Conservation (phyloP, 2,113 vertebrate genomes). For the Arothron firmamentum region DNA sequence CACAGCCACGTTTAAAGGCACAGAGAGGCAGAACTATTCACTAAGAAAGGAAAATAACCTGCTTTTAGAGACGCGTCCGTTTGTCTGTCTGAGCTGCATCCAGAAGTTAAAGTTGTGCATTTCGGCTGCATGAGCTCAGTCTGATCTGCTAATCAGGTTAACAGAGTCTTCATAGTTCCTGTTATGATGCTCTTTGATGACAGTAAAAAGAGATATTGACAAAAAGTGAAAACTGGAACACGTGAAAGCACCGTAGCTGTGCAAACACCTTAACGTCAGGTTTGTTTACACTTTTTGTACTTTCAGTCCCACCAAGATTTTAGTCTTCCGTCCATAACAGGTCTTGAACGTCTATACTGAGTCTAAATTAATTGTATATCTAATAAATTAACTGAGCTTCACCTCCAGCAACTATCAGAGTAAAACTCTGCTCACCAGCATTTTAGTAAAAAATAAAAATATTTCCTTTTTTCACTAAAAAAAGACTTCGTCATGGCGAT, state of each 20-base stretch:
- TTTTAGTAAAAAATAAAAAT: not conserved
- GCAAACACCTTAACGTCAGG: too few relatives aligned
- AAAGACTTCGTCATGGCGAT: not conserved
- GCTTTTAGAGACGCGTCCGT: constrained; percentile 20
- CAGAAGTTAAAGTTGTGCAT: constrained; percentile 31
- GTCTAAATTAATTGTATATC: too few relatives aligned
- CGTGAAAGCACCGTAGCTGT: too few relatives aligned
- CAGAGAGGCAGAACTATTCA: constrained; percentile 14
- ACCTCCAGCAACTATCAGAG: too few relatives aligned
- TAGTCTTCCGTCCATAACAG: too few relatives aligned
- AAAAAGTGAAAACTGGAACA: too few relatives aligned
- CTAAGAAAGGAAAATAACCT: constrained; percentile 16
- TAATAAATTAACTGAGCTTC: too few relatives aligned
- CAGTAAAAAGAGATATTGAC: too few relatives aligned
- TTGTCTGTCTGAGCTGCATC: constrained; percentile 29
- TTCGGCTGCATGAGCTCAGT: constrained; percentile 63
- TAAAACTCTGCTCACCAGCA: too few relatives aligned
- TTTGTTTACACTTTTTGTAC: too few relatives aligned
- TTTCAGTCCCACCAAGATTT: too few relatives aligned
- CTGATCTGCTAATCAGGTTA: not conserved
- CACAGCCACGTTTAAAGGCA: constrained; percentile 42
- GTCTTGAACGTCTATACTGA: too few relatives aligned
- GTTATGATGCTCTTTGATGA: not conserved
- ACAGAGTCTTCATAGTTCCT: not conserved
- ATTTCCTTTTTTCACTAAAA: constrained; percentile 3